Conservation (phyloP, 2,113 vertebrate genomes). For the Amphiprion percula region DNA sequence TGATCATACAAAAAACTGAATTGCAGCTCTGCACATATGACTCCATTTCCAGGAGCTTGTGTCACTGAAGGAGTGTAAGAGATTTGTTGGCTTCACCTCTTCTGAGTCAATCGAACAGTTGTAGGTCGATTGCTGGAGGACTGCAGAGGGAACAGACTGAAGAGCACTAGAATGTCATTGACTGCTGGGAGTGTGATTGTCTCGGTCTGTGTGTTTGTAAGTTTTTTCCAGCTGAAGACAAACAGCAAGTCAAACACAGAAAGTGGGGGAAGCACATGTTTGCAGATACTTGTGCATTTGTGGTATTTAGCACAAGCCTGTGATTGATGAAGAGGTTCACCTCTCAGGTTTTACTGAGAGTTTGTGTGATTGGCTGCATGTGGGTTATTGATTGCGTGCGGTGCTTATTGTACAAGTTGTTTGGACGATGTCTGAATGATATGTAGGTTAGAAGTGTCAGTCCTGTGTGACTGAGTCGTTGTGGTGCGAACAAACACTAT, state of each 20-base stretch:
- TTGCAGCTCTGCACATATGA: too few relatives aligned
- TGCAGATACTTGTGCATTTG: slow-evolving; percentile 5
- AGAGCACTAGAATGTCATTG: slow-evolving; percentile 37
- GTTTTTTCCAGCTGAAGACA: slow-evolving; percentile 39
- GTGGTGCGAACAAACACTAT: background rate
- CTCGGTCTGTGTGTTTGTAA: slow-evolving; percentile 22
- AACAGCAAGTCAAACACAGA: slow-evolving; percentile 24
- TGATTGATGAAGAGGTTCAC: slow-evolving; percentile 30
- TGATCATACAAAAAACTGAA: too few relatives aligned
- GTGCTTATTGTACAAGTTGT: background rate
- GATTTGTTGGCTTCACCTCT: slow-evolving; percentile 7
- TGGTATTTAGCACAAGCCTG: slow-evolving; percentile 14
- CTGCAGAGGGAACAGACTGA: slow-evolving; percentile 2
- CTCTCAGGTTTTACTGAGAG: background rate
- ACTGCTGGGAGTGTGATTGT: slow-evolving; percentile 20
- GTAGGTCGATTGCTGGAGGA: slow-evolving; percentile 2
- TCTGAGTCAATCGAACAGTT: slow-evolving; percentile 23
- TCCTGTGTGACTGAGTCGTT: slow-evolving; percentile 12
- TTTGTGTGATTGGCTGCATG: background rate
- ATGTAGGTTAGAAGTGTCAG: slow-evolving; percentile 11
- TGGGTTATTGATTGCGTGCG: background rate
- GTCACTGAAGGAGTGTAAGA: background rate
- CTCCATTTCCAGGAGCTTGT: too few relatives aligned
- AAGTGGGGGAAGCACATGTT: slow-evolving; percentile 19
- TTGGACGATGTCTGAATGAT: slow-evolving; percentile 14